Evolutionary conservation across 2,113 vertebrate species (phyloP), one percentile per base, ranked within the genome.

Genomic region (Hippocampus mohnikei): DNA sequence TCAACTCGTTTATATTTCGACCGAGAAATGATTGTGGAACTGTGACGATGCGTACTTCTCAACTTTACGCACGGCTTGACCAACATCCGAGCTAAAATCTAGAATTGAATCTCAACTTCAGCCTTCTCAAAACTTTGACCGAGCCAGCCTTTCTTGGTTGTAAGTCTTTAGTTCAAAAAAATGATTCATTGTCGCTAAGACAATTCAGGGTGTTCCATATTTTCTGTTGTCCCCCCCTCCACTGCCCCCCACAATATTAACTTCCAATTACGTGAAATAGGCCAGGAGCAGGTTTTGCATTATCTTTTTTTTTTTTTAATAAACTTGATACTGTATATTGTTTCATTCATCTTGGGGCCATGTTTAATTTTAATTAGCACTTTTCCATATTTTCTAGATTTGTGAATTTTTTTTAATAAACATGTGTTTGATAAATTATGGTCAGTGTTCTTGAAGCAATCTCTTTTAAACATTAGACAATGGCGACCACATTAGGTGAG

Each of bases 351-450:
- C 74, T 84, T 81, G 88, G 85, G 88, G 85, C 89, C 89, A 91
- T 92, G 88, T 91, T 90, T 87, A 81, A 89, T 85, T 91, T 89
- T 86, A 88, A 90, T 83, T 90, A 92, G 91, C 91, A 92, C 91
- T 92, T 93, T 93, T 83, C 75, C 74, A 80, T 84, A 42, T 87
- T 88, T 91, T 91, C 81, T 88, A 86, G 84, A 72, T 86, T 90
- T 89, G 87, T 90, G 84, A 90, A 89, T 92, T 92, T 92, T 92
- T 37, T 87, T 88, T 88, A 93, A 93, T 93, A 93, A 93, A 93
- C 85, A 82, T 85, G 84, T 88, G 87, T 88, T 91, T 91, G 80
- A 85, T 87, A 83, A 88, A 90, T 80, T 85, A 84, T 82, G 13
- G 20, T 62, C 82, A 78, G 67, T 82, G 79, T 77, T 87, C 82